phyloP scores from a whole-genome alignment of 2,113 vertebrate species.

The Osmerus eperlanus region DNA sequence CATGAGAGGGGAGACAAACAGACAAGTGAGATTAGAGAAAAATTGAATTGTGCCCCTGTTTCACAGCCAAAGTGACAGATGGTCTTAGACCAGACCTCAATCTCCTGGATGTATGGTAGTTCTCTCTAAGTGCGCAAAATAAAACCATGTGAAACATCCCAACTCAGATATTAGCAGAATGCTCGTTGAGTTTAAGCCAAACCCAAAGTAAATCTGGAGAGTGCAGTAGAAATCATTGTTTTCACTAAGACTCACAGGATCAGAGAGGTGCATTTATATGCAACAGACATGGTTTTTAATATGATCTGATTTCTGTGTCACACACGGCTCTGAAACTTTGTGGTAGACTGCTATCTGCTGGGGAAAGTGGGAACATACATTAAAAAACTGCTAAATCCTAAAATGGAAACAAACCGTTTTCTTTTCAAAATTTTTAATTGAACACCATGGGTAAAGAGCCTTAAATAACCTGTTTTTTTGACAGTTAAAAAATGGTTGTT shows the following conservation, averaged over 20 bases:
- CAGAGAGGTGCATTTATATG: background rate
- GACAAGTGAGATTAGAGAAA: slow-evolving; percentile 19
- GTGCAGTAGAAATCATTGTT: too few relatives aligned
- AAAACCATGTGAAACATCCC: background rate
- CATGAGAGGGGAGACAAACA: slow-evolving; percentile 4
- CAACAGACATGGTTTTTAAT: background rate
- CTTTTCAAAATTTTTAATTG: too few relatives aligned
- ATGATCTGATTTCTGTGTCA: background rate
- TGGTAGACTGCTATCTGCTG: slow-evolving; percentile 17
- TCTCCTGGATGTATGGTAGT: slow-evolving; percentile 31
- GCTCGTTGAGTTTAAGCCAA: too few relatives aligned
- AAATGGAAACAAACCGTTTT: too few relatives aligned
- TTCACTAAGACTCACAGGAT: background rate
- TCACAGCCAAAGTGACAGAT: slow-evolving; percentile 44
- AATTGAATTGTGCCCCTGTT: slow-evolving; percentile 3
- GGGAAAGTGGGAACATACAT: background rate
- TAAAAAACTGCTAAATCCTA: background rate
- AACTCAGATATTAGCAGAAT: too few relatives aligned
- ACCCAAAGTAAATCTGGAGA: too few relatives aligned
- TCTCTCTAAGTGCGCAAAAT: slow-evolving; percentile 4
- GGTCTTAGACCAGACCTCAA: slow-evolving; percentile 38
- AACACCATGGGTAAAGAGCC: too few relatives aligned
- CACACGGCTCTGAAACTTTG: background rate
- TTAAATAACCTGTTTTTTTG: too few relatives aligned
- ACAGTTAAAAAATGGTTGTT: too few relatives aligned